phyloP scores from a whole-genome alignment of 2,888 invertebrate species.

The Drosophila aldrichi region DNA sequence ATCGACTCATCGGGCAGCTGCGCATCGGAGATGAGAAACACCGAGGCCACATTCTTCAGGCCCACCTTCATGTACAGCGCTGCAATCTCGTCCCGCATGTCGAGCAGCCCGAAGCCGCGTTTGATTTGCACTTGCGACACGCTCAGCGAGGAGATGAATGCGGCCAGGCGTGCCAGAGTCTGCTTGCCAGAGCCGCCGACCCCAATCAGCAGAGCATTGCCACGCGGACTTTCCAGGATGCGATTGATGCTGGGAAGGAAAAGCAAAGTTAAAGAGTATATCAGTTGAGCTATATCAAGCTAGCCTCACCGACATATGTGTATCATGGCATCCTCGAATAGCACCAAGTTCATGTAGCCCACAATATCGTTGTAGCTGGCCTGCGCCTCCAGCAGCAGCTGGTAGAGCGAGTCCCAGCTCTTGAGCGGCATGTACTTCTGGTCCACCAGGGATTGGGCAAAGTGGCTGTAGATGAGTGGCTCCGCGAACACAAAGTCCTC shows the following conservation, averaged over 20 bases:
- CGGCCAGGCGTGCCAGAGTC: constrained; percentile 94
- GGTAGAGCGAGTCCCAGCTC: constrained; percentile 90
- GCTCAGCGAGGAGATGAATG: constrained; percentile 95
- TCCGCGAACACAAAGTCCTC: constrained; percentile 90
- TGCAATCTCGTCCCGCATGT: constrained; percentile 91
- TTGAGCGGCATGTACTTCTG: constrained; percentile 94
- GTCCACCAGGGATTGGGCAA: constrained; percentile 91
- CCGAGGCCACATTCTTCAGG: constrained; percentile 93
- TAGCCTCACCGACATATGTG: constrained; percentile 92
- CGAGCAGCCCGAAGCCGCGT: constrained; percentile 93
- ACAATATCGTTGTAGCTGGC: constrained; percentile 94
- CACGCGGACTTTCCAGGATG: constrained; percentile 95
- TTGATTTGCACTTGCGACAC: constrained; percentile 96
- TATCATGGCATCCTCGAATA: constrained; percentile 98
- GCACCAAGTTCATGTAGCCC: constrained; percentile 96
- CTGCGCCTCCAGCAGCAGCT: constrained; percentile 92
- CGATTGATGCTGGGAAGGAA: constrained; percentile 90
- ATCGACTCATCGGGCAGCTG: constrained; percentile 96
- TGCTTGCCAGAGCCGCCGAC: constrained; percentile 98
- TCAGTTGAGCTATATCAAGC: no score
- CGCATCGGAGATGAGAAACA: constrained; percentile 97
- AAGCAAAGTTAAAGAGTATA: background rate
- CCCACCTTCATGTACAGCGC: constrained; percentile 94
- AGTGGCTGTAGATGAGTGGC: constrained; percentile 96
- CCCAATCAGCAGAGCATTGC: constrained; percentile 96